A percentile compares a stretch with the other conserved stretches of the same genome.
Conservation (phyloP, 2,888 invertebrate genomes). For the Gasteruption jaculator region DNA sequence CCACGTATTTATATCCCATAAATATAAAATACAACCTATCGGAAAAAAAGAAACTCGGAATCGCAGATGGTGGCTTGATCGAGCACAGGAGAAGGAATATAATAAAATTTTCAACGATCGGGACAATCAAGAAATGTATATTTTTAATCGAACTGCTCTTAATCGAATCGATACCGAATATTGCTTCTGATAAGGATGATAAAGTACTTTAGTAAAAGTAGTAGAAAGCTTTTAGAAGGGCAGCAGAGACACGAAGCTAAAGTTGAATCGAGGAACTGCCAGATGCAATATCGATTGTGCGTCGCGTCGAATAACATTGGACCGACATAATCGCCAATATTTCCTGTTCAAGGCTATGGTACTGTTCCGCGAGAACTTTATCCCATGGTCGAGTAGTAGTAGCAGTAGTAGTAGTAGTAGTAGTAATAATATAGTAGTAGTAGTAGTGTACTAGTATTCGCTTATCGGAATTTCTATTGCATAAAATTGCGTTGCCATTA, state of each 20-base stretch:
- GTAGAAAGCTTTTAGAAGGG: constrained; percentile 21
- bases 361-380: too few species aligned
- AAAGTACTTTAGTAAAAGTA: too few species aligned
- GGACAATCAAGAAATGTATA: neutral
- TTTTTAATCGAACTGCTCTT: neutral
- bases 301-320: constrained; percentile 26
- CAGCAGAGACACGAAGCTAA: constrained; percentile 20
- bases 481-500: constrained; percentile 31
- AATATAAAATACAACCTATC: too few species aligned
- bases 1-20: too few species aligned
- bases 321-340: constrained; percentile 31
- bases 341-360: constrained; percentile 34
- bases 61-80: too few species aligned
- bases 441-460: constrained; percentile 13
- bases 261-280: constrained; percentile 34
- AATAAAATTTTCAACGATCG: neutral
- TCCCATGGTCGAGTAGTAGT: too few species aligned
- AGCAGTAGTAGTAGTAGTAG: too few species aligned
- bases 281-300: constrained; percentile 28
- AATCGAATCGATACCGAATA: too few species aligned
- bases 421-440: too few species aligned
- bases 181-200: too few species aligned
- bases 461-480: constrained; percentile 32
- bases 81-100: too few species aligned
- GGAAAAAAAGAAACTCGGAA: too few species aligned